Base-by-base conservation (phyloP, 2,888 invertebrate genomes). In the Gryllus longicercus region DNA sequence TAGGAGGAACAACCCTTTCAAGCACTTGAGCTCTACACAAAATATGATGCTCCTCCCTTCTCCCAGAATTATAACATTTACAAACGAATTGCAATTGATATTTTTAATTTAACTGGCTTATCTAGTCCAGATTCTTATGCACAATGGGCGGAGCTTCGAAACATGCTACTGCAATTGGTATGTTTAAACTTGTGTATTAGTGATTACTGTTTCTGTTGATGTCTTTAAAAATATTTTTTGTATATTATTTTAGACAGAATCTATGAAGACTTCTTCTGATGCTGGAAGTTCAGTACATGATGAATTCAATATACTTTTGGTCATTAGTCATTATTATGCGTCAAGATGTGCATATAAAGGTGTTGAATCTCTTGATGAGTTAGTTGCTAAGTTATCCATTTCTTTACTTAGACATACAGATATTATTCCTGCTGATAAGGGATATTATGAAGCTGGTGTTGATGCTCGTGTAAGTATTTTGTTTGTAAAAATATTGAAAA, bases 361-460 rank as follows among this genome's bases (percentile, higher is more conserved):
- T 80, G 91, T 93, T 14, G 90, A 92, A 18, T 91, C 94, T 0
- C 90, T 97, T 80, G 92, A 94, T 63, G 90, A 92, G 77, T 88
- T 97, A 49, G 93, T 93, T 0, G 88, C 93, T 5, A 95, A 95
- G 85, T 91, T 96, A 49, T 95, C 96, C 0, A 90, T 96, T 12
- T 92, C 96, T 0, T 87, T 99, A 78, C 89, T 98, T 16, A 91
- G 99, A 1, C 95, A 97, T 86, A 94, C 95, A 0, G 97, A 99
- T 84, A 89, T 97, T 10, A 91, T 99, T 76, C 95, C 97, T 0
- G 96, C 97, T 0, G 99, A 99, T 88, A 95, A 97, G 84, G 93
- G 92, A 8, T 97, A 95, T 87, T 96, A 94, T 85, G 94, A 94
- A 85, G 92, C 92, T 83, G 95, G 95, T 10, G 88, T 90, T 83